Evolutionary conservation across 2,888 invertebrate genomes (phyloP).

Genomic region (Tipula helvola): DNA sequence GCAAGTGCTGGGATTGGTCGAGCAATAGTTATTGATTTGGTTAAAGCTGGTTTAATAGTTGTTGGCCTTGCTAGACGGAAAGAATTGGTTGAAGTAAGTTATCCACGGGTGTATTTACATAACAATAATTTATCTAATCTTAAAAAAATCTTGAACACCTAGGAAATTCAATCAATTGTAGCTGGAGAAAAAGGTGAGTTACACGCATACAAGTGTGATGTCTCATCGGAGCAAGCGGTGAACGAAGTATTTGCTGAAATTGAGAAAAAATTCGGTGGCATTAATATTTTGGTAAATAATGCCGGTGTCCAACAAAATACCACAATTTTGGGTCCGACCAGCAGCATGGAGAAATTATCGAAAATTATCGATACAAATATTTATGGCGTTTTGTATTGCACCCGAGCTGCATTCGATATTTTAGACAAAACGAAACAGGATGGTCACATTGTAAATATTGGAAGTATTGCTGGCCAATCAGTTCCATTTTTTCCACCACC

Average conservation of each 20-base stretch:
- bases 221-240: slow-evolving; percentile 41
- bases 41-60: not conserved
- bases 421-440: slow-evolving; percentile 34
- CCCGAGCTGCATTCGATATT: slow-evolving; percentile 35
- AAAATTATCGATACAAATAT: slow-evolving; percentile 36
- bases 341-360: slow-evolving; percentile 22
- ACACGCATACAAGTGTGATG: slow-evolving; percentile 38
- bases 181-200: slow-evolving; percentile 18
- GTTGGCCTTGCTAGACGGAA: not conserved
- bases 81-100: not conserved
- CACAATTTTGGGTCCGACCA: slow-evolving; percentile 16
- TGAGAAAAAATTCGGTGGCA: slow-evolving; percentile 37
- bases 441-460: slow-evolving; percentile 38
- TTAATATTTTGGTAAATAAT: slow-evolving; percentile 45
- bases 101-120: not conserved
- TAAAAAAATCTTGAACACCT: not conserved
- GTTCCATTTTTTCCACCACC: slow-evolving; percentile 26
- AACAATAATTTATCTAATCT: not conserved
- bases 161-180: not conserved
- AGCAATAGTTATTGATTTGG: not conserved
- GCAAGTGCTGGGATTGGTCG: not conserved
- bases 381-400: slow-evolving; percentile 33
- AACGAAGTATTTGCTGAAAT: slow-evolving; percentile 40
- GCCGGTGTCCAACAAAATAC: slow-evolving; percentile 33
- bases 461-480: slow-evolving; percentile 34